Evolutionary conservation across 2,113 vertebrate genomes (phyloP).

Genomic region (Channa argus): DNA sequence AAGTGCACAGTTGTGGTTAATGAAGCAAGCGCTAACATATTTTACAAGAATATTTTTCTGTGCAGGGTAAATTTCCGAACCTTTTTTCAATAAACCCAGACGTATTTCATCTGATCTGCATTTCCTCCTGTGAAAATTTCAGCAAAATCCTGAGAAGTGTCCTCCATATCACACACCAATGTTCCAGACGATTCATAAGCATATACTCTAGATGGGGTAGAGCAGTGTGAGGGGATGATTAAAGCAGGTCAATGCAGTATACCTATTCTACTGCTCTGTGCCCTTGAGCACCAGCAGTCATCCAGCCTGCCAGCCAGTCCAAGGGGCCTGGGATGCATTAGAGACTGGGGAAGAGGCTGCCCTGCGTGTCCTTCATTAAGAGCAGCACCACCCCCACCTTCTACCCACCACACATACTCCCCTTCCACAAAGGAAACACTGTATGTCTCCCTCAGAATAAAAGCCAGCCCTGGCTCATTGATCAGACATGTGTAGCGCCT

Average conservation of each 20-base stretch:
- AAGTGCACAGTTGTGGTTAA: neutral
- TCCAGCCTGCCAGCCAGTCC: slow-evolving; percentile 50
- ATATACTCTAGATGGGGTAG: neutral
- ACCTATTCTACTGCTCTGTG: slow-evolving; percentile 14
- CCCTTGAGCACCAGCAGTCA: slow-evolving; percentile 35
- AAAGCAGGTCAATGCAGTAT: slow-evolving; percentile 6
- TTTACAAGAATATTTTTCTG: too few species aligned
- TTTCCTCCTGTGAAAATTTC: neutral
- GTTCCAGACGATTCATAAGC: too few species aligned
- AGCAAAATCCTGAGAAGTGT: too few species aligned
- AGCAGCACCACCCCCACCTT: neutral
- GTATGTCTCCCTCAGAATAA: slow-evolving; percentile 74
- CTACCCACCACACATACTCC: slow-evolving; percentile 15
- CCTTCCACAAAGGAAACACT: slow-evolving; percentile 73
- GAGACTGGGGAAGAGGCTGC: slow-evolving; percentile 66
- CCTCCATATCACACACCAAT: too few species aligned
- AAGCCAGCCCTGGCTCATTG: slow-evolving; percentile 75
- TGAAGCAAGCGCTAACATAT: too few species aligned
- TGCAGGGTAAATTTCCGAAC: too few species aligned
- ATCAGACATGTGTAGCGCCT: slow-evolving; percentile 65
- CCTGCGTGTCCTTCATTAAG: slow-evolving; percentile 73
- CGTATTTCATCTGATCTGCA: too few species aligned
- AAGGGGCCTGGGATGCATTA: slow-evolving; percentile 78
- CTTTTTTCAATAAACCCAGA: too few species aligned
- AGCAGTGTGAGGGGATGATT: too few species aligned